A percentile compares a stretch with the other conserved stretches of the same genome.
Conservation (phyloP, 1,140 invertebrate genomes). For the Hylyphantes graminicola region DNA sequence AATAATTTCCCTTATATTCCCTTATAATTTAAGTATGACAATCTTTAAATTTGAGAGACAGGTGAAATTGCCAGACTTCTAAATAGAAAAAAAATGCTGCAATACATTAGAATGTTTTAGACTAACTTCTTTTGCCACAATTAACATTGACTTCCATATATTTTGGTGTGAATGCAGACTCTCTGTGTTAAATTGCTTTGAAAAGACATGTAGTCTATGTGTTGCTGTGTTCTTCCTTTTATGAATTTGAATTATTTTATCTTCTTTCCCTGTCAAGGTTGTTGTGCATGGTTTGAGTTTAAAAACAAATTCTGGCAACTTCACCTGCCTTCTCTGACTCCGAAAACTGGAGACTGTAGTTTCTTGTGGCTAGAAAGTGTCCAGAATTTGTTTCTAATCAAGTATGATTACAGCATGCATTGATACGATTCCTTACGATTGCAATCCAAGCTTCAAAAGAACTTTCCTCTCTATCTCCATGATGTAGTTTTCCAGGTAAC, state of each 20-base stretch:
- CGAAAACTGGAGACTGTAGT: constrained; percentile 43
- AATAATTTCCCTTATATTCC: too few species aligned
- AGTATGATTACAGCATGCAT: neutral
- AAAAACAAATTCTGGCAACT: constrained; percentile 60
- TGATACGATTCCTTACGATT: too few species aligned
- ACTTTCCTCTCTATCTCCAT: too few species aligned
- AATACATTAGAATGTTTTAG: constrained; percentile 56
- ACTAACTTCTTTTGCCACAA: constrained; percentile 50
- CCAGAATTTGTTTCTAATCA: constrained; percentile 56
- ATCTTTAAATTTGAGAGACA: neutral
- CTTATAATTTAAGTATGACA: too few species aligned
- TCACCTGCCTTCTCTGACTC: constrained; percentile 55
- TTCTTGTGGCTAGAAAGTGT: constrained; percentile 55
- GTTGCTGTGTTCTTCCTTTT: constrained; percentile 12
- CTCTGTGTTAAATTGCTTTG: constrained; percentile 33
- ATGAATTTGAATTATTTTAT: neutral
- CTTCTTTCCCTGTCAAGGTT: constrained; percentile 12
- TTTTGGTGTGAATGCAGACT: constrained; percentile 29
- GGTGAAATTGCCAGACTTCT: constrained; percentile 58
- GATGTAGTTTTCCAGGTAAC: too few species aligned
- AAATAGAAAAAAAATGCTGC: constrained; percentile 48
- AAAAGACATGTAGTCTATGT: constrained; percentile 24
- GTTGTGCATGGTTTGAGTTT: constrained; percentile 40
- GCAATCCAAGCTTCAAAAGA: too few species aligned
- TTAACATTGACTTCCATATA: constrained; percentile 39